A percentile compares a stretch with the other conserved stretches of the same genome.
Evolutionary conservation across 2,888 invertebrate species (phyloP).

Genomic region (Pandemis cinnamomeana): DNA sequence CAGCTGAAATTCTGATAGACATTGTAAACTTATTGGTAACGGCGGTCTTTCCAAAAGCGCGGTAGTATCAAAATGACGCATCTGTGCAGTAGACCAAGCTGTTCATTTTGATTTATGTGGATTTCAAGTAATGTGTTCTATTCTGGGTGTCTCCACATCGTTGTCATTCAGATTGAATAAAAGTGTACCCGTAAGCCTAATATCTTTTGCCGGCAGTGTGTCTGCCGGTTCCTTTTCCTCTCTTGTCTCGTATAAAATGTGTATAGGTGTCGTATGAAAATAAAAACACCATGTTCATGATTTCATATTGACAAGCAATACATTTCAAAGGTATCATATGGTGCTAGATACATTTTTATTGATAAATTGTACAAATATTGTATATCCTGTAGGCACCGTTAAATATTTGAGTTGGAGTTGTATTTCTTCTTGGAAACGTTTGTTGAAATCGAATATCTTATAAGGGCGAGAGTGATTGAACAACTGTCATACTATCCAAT

Average conservation of each 20-base stretch:
- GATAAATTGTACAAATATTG: not conserved
- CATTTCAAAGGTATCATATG: slow-evolving; percentile 7
- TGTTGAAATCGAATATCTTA: not conserved
- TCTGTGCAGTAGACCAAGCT: too few species aligned
- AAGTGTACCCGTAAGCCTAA: too few species aligned
- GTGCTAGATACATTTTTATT: slow-evolving; percentile 1
- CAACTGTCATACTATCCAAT: too few species aligned
- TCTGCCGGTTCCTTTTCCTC: not conserved
- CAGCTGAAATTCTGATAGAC: too few species aligned
- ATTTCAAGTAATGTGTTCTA: too few species aligned
- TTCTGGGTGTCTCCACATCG: too few species aligned
- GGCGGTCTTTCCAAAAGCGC: too few species aligned
- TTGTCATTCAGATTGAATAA: too few species aligned
- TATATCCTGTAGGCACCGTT: not conserved
- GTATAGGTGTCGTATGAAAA: not conserved
- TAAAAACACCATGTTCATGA: not conserved
- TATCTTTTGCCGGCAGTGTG: not conserved
- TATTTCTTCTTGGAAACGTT: not conserved
- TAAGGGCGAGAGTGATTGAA: too few species aligned
- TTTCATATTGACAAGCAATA: slow-evolving; percentile 6
- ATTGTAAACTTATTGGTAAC: too few species aligned
- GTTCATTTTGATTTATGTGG: too few species aligned
- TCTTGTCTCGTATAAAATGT: not conserved
- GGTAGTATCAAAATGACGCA: too few species aligned
- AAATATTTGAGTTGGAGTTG: not conserved